Evolutionary conservation across 2,797 vertebrate genomes (phyloP).

Genomic region (Sorex maritimensis): DNA sequence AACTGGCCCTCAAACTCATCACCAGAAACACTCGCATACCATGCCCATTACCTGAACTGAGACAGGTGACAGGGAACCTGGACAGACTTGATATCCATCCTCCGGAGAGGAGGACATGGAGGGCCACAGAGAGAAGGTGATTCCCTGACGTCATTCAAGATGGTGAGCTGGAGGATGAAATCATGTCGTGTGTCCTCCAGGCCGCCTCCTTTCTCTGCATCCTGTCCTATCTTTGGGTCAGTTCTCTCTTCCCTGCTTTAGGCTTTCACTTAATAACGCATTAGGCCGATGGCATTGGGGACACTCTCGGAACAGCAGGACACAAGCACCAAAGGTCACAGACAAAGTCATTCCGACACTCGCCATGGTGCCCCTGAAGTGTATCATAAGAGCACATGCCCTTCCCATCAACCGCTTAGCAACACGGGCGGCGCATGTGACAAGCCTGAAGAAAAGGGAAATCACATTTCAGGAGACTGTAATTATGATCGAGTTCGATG

Average conservation of each 20-base stretch:
- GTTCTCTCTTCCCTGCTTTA: constrained; percentile 10
- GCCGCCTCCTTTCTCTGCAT: neutral
- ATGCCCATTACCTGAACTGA: neutral
- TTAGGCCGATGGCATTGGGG: constrained; percentile 39
- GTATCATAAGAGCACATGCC: neutral
- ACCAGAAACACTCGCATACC: neutral
- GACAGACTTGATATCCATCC: neutral
- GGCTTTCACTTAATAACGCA: constrained; percentile 30
- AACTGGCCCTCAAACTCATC: neutral
- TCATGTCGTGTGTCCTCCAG: neutral
- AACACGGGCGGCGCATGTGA: neutral
- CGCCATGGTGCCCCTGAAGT: constrained; percentile 47
- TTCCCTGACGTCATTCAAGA: neutral
- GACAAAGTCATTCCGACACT: constrained; percentile 48
- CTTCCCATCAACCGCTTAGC: neutral
- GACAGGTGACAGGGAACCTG: neutral
- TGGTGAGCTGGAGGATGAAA: neutral
- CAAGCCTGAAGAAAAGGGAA: constrained; percentile 13
- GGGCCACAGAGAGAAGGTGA: neutral
- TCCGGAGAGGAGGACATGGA: neutral
- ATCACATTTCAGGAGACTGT: neutral
- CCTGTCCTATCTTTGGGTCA: neutral
- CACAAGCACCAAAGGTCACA: constrained; percentile 60
- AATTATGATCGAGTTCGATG: neutral
- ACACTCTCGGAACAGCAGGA: constrained; percentile 58